Evolutionary conservation across 2,113 vertebrate genomes (phyloP).

Genomic region (Daubentonia madagascariensis): DNA sequence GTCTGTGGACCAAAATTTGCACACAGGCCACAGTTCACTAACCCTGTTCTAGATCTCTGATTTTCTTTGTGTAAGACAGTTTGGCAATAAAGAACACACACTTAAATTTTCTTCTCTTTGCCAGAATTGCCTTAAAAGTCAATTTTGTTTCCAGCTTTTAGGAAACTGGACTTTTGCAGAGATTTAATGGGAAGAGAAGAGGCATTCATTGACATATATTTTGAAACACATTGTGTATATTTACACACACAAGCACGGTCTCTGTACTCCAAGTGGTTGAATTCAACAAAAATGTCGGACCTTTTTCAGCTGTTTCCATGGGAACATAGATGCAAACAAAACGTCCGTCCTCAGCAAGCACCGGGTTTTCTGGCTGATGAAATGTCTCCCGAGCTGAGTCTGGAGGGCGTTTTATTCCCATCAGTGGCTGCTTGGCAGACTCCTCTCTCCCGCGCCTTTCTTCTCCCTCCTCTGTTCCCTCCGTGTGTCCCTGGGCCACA

Average conservation of each 20-base stretch:
- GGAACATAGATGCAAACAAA: slow-evolving; percentile 68
- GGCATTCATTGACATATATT: not conserved
- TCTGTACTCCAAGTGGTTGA: slow-evolving; percentile 27
- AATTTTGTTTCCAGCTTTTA: not conserved
- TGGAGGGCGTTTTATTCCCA: slow-evolving; percentile 51
- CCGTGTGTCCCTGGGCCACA: not conserved
- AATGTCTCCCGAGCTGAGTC: slow-evolving; percentile 60
- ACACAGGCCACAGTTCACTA: rapidly evolving
- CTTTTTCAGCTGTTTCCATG: slow-evolving; percentile 63
- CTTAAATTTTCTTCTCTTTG: not conserved
- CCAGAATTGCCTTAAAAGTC: not conserved
- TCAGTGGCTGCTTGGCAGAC: not conserved
- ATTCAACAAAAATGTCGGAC: slow-evolving; percentile 40
- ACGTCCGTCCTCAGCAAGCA: not conserved
- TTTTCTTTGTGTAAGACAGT: not conserved
- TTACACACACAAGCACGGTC: not conserved
- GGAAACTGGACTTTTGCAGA: not conserved
- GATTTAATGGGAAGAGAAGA: not conserved
- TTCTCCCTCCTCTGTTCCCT: not conserved
- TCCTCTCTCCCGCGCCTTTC: not conserved
- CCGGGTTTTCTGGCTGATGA: slow-evolving; percentile 71
- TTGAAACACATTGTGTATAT: not conserved
- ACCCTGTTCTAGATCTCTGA: rapidly evolving
- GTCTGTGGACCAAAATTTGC: not conserved
- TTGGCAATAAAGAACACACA: no score